phyloP scores from a whole-genome alignment of 2,888 invertebrate species.

The Drosophila buzzatii region DNA sequence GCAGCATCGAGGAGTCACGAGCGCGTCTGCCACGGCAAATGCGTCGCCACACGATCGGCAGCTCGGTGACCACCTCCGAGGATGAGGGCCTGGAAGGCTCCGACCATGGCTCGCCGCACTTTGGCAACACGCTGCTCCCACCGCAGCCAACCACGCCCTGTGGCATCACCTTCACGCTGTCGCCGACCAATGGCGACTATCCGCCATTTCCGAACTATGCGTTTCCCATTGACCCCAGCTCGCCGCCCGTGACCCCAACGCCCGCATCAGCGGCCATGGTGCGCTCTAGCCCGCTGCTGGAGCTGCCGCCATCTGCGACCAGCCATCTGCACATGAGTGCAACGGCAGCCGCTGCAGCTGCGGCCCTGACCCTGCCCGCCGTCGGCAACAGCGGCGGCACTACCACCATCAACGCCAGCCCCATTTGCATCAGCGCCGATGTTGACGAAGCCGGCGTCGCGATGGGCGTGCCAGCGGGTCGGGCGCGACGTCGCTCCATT shows the following conservation, averaged over 20 bases:
- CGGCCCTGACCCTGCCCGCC: slow-evolving; percentile 68
- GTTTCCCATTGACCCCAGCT: slow-evolving; percentile 83
- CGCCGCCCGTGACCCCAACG: slow-evolving; percentile 79
- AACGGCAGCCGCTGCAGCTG: slow-evolving; percentile 36
- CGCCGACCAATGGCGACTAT: slow-evolving; percentile 86
- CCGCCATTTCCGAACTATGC: slow-evolving; percentile 78
- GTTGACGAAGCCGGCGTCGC: slow-evolving; percentile 71
- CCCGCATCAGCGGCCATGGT: background rate
- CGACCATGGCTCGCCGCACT: slow-evolving; percentile 85
- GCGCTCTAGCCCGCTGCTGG: slow-evolving; percentile 82
- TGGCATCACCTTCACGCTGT: slow-evolving; percentile 88
- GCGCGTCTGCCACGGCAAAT: slow-evolving; percentile 78
- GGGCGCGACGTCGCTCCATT: slow-evolving; percentile 89
- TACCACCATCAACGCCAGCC: slow-evolving; percentile 10
- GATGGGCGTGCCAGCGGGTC: slow-evolving; percentile 80
- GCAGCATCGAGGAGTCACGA: slow-evolving; percentile 79
- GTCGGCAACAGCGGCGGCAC: slow-evolving; percentile 48
- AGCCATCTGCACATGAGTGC: slow-evolving; percentile 34
- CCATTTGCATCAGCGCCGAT: slow-evolving; percentile 37
- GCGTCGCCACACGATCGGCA: slow-evolving; percentile 82
- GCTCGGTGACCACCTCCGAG: slow-evolving; percentile 84
- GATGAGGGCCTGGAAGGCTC: slow-evolving; percentile 85
- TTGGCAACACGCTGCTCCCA: slow-evolving; percentile 85
- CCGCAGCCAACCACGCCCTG: slow-evolving; percentile 86
- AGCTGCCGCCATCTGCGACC: slow-evolving; percentile 62